Percentiles rank a stretch among this genome's conserved stretches.
phyloP scores from a whole-genome alignment of 1,140 invertebrate genomes.

The Drosophila bocqueti region DNA sequence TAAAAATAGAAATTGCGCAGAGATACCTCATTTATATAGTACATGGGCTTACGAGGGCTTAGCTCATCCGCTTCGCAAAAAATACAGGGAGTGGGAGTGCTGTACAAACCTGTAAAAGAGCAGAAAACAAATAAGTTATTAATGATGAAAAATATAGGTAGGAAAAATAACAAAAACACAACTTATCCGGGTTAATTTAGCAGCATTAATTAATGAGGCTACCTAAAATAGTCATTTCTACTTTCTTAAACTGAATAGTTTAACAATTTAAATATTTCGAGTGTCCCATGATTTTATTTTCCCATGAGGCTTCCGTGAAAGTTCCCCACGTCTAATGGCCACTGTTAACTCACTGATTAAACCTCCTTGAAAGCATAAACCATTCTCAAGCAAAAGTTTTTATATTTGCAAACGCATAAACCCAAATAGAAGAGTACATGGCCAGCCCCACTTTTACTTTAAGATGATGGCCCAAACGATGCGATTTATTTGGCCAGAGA shows the following conservation, averaged over 20 bases:
- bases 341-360: slow-evolving; percentile 10
- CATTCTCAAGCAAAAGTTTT: slow-evolving; percentile 42
- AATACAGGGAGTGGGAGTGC: neutral
- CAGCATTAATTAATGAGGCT: neutral
- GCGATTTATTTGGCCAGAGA: slow-evolving; percentile 16
- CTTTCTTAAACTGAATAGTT: neutral
- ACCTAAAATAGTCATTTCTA: neutral
- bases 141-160: neutral
- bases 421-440: slow-evolving; percentile 21
- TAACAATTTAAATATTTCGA: neutral
- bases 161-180: neutral
- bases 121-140: slow-evolving; percentile 5
- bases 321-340: neutral
- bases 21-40: slow-evolving; percentile 3
- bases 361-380: slow-evolving; percentile 20
- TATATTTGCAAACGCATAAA: slow-evolving; percentile 59
- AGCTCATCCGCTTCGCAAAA: slow-evolving; percentile 20
- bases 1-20: slow-evolving; percentile 52
- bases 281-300: slow-evolving; percentile 6
- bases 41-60: neutral
- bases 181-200: neutral
- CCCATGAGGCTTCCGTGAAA: slow-evolving; percentile 14
- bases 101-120: slow-evolving; percentile 25
- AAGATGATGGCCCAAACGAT: slow-evolving; percentile 29
- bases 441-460: slow-evolving; percentile 56